These are phyloP conservation scores for Epizoanthus stellaris DNA, from an alignment of 92 coral and sea anemone genomes.

Conservation along the genomic window DNA sequence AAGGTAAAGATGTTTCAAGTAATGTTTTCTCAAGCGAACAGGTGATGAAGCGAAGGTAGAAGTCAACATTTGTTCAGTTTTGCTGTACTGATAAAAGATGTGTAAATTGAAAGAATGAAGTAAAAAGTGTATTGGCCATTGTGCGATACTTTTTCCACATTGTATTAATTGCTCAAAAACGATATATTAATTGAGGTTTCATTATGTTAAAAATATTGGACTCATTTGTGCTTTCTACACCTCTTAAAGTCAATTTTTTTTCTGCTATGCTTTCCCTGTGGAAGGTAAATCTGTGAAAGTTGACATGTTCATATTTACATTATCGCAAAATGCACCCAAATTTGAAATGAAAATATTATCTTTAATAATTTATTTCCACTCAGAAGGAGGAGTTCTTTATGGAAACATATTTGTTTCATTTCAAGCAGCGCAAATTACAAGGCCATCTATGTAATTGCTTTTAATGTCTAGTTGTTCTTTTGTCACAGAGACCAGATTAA, in stretches of 20 bases:
- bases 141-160: constrained; percentile 73
- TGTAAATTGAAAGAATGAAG: constrained; percentile 84
- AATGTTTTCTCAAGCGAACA: constrained; percentile 99
- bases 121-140: constrained; percentile 81
- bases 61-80: constrained; percentile 98
- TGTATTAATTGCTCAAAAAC: constrained; percentile 92
- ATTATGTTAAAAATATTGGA: constrained; percentile 87
- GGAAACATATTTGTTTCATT: constrained; percentile 82
- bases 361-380: constrained; percentile 47
- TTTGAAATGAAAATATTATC: constrained; percentile 43
- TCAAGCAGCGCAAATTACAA: constrained; percentile 85
- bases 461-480: constrained; percentile 62
- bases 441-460: constrained; percentile 89
- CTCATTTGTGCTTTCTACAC: constrained; percentile 42
- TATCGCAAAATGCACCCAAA: constrained; percentile 25
- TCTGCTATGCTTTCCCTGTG: background rate
- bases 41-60: constrained; percentile 90
- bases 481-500: constrained; percentile 83
- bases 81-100: constrained; percentile 91
- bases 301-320: constrained; percentile 40
- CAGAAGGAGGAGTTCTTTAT: constrained; percentile 50
- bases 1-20: constrained; percentile 95
- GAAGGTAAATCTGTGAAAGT: background rate
- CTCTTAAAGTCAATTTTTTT: constrained; percentile 3
- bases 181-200: constrained; percentile 96